These are phyloP conservation scores for Mellivora capensis DNA, from an alignment of 2,113 vertebrate species.

Conservation along the genomic window DNA sequence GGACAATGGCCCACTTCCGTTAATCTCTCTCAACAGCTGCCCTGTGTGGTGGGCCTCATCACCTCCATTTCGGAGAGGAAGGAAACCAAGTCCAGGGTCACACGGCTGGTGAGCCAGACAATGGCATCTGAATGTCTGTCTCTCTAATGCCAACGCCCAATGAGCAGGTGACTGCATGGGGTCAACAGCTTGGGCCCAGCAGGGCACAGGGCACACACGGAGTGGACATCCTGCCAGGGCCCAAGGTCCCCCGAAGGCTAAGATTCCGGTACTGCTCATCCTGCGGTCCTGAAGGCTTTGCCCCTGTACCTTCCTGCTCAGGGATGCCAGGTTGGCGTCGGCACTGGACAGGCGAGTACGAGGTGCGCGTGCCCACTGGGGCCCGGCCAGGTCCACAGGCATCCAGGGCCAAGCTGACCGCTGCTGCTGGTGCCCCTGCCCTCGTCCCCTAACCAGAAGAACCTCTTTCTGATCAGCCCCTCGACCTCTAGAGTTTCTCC, in stretches of 20 bases:
- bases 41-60: fast-evolving
- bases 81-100: neutral
- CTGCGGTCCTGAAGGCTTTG: neutral
- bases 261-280: neutral
- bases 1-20: too few relatives aligned
- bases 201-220: fast-evolving
- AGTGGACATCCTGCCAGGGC: neutral
- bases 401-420: too few relatives aligned
- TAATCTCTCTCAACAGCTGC: neutral
- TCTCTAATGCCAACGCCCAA: neutral
- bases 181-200: neutral
- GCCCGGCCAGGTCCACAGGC: fast-evolving
- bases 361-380: fast-evolving
- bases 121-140: neutral
- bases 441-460: too few relatives aligned
- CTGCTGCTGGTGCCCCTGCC: neutral
- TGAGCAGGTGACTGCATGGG: neutral
- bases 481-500: neutral
- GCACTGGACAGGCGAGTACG: neutral
- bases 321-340: fast-evolving
- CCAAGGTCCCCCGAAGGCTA: neutral
- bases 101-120: neutral
- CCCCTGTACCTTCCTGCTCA: neutral
- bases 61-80: neutral
- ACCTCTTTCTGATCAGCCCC: neutral